phyloP scores from a whole-genome alignment of 2,113 vertebrate genomes.

The Rhabdomys dilectus region DNA sequence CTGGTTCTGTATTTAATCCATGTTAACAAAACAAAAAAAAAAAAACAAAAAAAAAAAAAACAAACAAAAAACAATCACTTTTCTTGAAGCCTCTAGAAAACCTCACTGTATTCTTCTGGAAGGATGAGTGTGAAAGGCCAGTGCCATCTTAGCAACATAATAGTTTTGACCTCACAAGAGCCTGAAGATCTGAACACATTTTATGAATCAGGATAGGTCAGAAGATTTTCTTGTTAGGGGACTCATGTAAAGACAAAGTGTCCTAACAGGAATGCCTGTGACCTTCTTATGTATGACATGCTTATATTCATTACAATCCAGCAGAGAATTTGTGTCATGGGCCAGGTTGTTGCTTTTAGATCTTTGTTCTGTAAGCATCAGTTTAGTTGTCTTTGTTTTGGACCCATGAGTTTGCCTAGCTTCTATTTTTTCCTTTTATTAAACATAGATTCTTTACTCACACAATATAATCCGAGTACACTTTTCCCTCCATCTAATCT shows the following conservation, averaged over 20 bases:
- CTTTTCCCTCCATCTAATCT: not conserved
- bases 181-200: not conserved
- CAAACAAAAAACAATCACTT: not conserved
- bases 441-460: not conserved
- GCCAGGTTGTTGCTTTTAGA: not conserved
- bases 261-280: not conserved
- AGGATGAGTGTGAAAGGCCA: not conserved
- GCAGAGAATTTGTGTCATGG: not conserved
- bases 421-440: not conserved
- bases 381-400: not conserved
- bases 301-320: not conserved
- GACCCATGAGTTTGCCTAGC: not conserved
- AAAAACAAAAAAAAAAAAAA: too few species aligned
- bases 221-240: not conserved
- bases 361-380: not conserved
- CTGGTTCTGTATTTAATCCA: not conserved
- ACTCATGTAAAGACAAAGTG: not conserved
- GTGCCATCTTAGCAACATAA: not conserved
- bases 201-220: not conserved
- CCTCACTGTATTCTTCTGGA: not conserved
- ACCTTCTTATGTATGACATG: not conserved
- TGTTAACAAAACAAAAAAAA: too few species aligned
- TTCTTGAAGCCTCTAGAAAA: slow-evolving; percentile 17
- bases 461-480: not conserved
- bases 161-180: slow-evolving; percentile 6